Conservation (phyloP, 2,797 vertebrate genomes). For the Lepus townsendii region DNA sequence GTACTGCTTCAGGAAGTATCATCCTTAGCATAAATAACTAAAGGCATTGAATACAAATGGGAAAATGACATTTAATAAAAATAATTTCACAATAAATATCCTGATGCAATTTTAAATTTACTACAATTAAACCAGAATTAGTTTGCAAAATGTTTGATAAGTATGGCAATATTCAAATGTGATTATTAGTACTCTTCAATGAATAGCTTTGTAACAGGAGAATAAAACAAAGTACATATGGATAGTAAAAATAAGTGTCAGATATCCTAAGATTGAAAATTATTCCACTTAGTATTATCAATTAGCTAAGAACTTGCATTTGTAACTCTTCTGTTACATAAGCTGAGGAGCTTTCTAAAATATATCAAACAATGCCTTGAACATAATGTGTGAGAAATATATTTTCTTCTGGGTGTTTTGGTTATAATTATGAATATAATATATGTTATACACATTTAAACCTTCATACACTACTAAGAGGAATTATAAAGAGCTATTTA, state of each 20-base stretch:
- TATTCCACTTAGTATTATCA: slow-evolving; percentile 37
- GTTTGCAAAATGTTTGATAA: not conserved
- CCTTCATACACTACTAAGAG: slow-evolving; percentile 4
- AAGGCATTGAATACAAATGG: slow-evolving; percentile 15
- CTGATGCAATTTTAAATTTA: slow-evolving; percentile 55
- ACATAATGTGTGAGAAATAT: not conserved
- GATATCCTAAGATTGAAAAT: slow-evolving; percentile 13
- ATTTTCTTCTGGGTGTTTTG: not conserved
- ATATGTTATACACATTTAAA: slow-evolving; percentile 12
- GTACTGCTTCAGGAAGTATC: slow-evolving; percentile 32
- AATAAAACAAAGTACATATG: not conserved
- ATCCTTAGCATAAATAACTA: slow-evolving; percentile 35
- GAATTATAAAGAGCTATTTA: slow-evolving; percentile 8
- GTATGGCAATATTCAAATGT: not conserved
- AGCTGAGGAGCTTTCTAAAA: slow-evolving; percentile 30
- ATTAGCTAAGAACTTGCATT: not conserved
- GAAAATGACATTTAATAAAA: slow-evolving; percentile 37
- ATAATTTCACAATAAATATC: slow-evolving; percentile 50
- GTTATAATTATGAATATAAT: slow-evolving; percentile 44
- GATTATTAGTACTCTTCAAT: not conserved
- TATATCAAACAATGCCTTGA: slow-evolving; percentile 3
- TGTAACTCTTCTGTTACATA: not conserved
- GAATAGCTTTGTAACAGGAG: not conserved
- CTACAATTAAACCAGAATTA: not conserved
- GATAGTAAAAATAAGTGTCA: not conserved